Conservation (phyloP, 2,888 invertebrate genomes). For the Oithona nana region DNA sequence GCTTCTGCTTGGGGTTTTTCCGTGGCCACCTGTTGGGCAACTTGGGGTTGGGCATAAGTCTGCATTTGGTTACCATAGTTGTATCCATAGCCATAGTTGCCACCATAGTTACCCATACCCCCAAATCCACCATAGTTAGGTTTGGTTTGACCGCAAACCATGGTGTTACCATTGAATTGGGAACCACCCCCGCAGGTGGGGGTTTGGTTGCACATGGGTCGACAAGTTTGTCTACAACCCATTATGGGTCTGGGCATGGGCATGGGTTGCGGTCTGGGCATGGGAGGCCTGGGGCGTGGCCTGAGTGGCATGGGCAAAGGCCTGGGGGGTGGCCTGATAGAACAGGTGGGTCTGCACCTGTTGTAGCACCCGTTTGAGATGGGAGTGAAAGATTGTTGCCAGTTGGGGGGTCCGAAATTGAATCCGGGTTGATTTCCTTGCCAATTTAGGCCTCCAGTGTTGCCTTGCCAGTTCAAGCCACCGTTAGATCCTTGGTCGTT, state of each 20-base stretch:
- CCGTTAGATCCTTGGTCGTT: no score
- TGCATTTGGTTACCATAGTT: background rate
- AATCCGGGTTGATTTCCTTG: no score
- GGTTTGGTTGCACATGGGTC: background rate
- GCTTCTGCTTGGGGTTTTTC: no score
- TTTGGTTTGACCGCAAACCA: background rate
- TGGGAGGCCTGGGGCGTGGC: background rate
- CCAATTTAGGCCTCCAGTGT: no score
- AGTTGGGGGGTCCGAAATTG: background rate
- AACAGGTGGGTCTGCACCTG: background rate
- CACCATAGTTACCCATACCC: background rate
- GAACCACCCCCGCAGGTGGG: background rate
- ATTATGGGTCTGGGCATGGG: background rate
- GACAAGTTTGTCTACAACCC: background rate
- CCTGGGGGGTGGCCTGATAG: background rate
- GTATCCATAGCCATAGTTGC: background rate
- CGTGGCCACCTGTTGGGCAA: background rate
- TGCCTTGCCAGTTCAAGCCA: no score
- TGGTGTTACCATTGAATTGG: background rate
- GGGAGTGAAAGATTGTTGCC: background rate
- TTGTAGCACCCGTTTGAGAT: background rate
- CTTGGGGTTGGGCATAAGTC: background rate
- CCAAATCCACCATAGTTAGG: background rate
- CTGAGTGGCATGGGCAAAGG: background rate
- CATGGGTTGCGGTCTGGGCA: background rate